phyloP scores from a whole-genome alignment of 53 echinoderm and acorn worm genomes.

The Actinopyga echinites region DNA sequence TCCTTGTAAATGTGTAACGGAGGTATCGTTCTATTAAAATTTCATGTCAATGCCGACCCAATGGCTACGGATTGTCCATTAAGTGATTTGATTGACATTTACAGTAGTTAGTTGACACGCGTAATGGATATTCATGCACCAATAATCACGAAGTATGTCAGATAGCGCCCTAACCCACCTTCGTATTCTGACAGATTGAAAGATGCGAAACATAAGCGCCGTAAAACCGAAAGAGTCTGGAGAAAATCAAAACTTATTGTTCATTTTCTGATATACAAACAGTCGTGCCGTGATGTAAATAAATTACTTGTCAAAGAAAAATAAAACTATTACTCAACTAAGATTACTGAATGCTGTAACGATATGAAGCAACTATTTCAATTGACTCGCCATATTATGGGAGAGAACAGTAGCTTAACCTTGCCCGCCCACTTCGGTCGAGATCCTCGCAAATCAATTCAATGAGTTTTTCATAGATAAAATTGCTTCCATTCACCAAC shows the following conservation, averaged over 20 bases:
- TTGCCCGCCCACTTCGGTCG: background rate
- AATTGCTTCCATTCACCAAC: background rate
- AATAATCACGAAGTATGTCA: too few relatives aligned
- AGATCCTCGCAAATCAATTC: slow-evolving; percentile 4
- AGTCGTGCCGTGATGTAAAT: background rate
- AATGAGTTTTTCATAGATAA: background rate
- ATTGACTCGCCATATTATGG: background rate
- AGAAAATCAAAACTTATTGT: too few relatives aligned
- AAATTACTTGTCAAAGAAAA: background rate
- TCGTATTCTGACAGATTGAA: background rate
- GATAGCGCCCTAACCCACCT: background rate
- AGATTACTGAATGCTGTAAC: background rate
- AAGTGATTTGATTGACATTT: background rate
- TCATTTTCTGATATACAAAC: too few relatives aligned
- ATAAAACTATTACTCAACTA: too few relatives aligned
- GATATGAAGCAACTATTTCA: background rate
- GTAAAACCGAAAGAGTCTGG: too few relatives aligned
- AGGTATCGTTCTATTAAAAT: background rate
- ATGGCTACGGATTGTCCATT: background rate
- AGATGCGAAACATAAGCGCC: slow-evolving; percentile 5
- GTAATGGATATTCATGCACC: too few relatives aligned
- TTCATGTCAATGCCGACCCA: background rate
- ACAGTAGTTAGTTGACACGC: background rate
- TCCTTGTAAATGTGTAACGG: too few relatives aligned
- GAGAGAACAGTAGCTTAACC: background rate